phyloP scores from a whole-genome alignment of 92 coral and sea anemone genomes.

The Heteractis magnifica region DNA sequence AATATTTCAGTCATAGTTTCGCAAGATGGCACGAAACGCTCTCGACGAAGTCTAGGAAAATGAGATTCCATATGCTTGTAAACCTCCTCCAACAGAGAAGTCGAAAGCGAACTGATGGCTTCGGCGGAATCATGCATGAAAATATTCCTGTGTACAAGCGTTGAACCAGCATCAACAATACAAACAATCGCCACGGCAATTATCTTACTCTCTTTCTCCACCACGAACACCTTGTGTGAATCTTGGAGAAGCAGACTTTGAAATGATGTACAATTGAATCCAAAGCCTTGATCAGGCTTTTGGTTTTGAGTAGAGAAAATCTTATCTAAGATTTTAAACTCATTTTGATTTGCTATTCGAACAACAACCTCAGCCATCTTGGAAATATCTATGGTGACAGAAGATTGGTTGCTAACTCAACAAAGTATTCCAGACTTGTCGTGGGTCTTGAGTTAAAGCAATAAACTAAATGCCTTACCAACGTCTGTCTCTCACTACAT shows the following conservation, averaged over 20 bases:
- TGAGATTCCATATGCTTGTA: neutral
- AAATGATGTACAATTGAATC: slow-evolving; percentile 1
- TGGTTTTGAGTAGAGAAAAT: slow-evolving; percentile 5
- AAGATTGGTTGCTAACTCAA: neutral
- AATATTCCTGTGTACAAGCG: slow-evolving; percentile 22
- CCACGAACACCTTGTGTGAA: slow-evolving; percentile 7
- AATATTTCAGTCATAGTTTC: neutral
- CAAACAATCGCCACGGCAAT: neutral
- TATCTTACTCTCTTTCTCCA: neutral
- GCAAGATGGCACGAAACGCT: slow-evolving; percentile 19
- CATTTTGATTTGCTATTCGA: slow-evolving; percentile 13
- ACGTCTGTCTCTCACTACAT: neutral
- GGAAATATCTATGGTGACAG: neutral
- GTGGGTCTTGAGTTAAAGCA: neutral
- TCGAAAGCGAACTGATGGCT: neutral
- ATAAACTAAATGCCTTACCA: neutral
- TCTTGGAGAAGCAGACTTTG: slow-evolving; percentile 10
- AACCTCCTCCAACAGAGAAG: neutral
- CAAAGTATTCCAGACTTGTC: neutral
- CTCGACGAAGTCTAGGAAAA: slow-evolving; percentile 8
- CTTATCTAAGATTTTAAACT: neutral
- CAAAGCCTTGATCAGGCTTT: neutral
- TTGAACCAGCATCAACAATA: slow-evolving; percentile 23
- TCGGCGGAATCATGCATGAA: neutral
- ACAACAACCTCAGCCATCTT: slow-evolving; percentile 12